Base-by-base conservation (phyloP, 92 coral and sea anemone genomes). In the Diadumene lineata region DNA sequence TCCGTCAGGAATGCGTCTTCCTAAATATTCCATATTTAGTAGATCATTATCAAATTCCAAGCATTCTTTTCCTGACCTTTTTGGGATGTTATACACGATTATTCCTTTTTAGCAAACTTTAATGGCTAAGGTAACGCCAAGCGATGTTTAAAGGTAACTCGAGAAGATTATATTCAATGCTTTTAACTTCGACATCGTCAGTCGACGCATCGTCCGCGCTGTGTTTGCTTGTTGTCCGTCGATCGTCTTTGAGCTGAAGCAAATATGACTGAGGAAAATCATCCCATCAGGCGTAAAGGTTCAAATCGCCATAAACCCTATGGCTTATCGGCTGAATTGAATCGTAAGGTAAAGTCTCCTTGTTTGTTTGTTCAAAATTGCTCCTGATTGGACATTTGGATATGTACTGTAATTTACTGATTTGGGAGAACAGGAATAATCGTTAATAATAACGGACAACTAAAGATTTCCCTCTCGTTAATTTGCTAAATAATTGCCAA, bases 301-400 rank as follows among this genome's bases (percentile, higher is more conserved):
- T 77, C 82, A 25, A 77, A 77, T 63, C 55, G 82, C 31, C 82
- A 77, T 29, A 77, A 77, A 63, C 53, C 74, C 43, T 77, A 77
- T 32, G 82, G 82, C 8, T 23, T 66, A 56, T 15, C 82, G 1
- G 82, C 66, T 1, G 82, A 77, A 19, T 11, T 77, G 22, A 77
- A 67, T 38, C 66, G 82, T 1, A 77, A 77, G 82, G 82, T 77
- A 77, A 15, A n/a, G n/a, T n/a, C n/a, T n/a, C n/a, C n/a, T n/a
- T n/a, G n/a, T n/a, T n/a, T n/a, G n/a, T n/a, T n/a, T n/a, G n/a
- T n/a, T n/a, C n/a, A n/a, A n/a, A n/a, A n/a, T n/a, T n/a, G n/a
- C n/a, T n/a, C n/a, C n/a, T n/a, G n/a, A n/a, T n/a, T n/a, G n/a
- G n/a, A n/a, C n/a, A n/a, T n/a, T n/a, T n/a, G n/a, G n/a, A n/a